Evolutionary conservation across 2,797 vertebrate genomes (phyloP), one percentile per base, ranked within the genome.

Genomic region (Lerista edwardsae): DNA sequence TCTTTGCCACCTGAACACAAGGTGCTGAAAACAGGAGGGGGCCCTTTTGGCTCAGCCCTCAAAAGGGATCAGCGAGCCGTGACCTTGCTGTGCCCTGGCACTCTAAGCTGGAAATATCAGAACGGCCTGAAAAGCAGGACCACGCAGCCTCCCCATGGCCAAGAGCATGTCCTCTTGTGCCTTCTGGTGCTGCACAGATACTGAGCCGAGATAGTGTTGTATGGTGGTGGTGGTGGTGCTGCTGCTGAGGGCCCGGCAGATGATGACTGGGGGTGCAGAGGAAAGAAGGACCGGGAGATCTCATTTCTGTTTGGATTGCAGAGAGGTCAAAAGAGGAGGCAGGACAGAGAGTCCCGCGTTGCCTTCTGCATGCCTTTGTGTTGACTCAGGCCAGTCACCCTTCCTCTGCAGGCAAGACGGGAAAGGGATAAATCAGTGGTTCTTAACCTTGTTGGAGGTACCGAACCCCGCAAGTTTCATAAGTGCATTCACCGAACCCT

Each of bases 261-360:
- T 29, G 23, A 27, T 4, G 39, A 82, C 65, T 23, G 36, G 27
- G 36, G 9, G 67, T 36, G 14, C 12, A 44, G 80, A 2, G 14
- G 36, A 36, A 27, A 9, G 17, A 39, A 51, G 23, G 71, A 34
- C 21, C 6, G 59, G 34, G n/a, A 41, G 72, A 82, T 75, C 61
- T 31, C 29, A 64, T 82, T 82, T 82, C 59, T 74, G n/a, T 74
- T 82, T 51, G 59, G 61, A 75, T 27, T 47, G 67, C 23, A 27
- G 31, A 12, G 59, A 82, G 72, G 72, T 73, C 57, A 62, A 73
- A 82, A 31, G 29, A 39, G 25, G 31, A 65, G 79, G 51, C 11
- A 47, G 34, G 21, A 71, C 2, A 19, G 31, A 59, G 31, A 1
- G 25, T 29, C 55, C 19, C 14, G 14, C 62, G 44, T 27, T n/a